These are phyloP conservation scores for Oncorhynchus gorbuscha DNA, from an alignment of 2,113 vertebrate genomes.

Conservation along the genomic window DNA sequence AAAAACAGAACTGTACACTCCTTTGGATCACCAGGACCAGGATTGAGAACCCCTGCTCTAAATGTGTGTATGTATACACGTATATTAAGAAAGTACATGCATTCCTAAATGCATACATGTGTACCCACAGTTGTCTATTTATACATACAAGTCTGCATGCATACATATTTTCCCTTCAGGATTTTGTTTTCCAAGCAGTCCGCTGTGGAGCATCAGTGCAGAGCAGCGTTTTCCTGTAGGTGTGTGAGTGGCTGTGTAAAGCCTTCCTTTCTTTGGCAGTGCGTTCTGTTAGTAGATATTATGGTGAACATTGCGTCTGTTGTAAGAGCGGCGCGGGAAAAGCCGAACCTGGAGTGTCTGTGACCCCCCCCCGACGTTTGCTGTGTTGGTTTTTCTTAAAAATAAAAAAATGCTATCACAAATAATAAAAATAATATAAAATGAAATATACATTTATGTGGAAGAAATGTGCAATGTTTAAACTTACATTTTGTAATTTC, in stretches of 20 bases:
- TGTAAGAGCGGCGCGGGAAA: conserved; percentile 77
- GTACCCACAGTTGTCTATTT: conserved; percentile 41
- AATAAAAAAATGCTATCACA: conserved; percentile 75
- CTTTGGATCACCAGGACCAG: too few relatives aligned
- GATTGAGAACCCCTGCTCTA: neutral
- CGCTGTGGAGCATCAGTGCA: neutral
- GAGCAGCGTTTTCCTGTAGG: conserved; percentile 29
- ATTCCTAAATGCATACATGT: neutral
- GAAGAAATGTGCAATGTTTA: conserved; percentile 17
- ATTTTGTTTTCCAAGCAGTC: conserved; percentile 12
- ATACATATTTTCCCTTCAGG: conserved; percentile 34
- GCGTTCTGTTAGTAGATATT: conserved; percentile 75
- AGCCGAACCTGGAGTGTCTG: conserved; percentile 82
- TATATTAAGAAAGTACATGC: neutral
- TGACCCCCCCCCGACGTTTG: conserved; percentile 72
- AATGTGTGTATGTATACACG: conserved; percentile 1
- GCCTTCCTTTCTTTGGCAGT: conserved; percentile 42
- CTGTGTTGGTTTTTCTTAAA: conserved; percentile 80
- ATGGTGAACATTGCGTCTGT: conserved; percentile 81
- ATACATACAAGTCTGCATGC: conserved; percentile 23
- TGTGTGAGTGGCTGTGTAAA: conserved; percentile 31
- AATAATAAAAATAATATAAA: conserved; percentile 82
- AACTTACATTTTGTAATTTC: conserved; percentile 21
- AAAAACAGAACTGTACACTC: too few relatives aligned
- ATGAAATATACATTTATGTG: conserved; percentile 60